phyloP scores from a whole-genome alignment of 1,140 invertebrate genomes.

The Cataglyphis hispanica region DNA sequence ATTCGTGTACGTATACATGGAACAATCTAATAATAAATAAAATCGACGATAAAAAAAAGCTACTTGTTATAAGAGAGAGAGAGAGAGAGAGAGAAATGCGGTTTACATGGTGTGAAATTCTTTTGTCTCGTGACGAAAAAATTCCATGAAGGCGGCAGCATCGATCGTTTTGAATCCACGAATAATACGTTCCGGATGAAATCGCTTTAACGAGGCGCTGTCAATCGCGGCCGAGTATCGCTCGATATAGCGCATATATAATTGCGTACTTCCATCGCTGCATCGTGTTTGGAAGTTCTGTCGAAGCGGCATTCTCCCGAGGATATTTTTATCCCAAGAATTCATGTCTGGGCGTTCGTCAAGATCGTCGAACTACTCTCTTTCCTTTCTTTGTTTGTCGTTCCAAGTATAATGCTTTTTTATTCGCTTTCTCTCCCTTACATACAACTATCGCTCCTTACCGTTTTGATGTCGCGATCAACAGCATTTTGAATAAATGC shows the following conservation, averaged over 20 bases:
- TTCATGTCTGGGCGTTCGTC: constrained; percentile 55
- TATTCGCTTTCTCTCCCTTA: constrained; percentile 18
- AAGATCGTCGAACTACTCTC: constrained; percentile 65
- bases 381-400: constrained; percentile 31
- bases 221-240: constrained; percentile 49
- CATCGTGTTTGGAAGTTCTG: constrained; percentile 55
- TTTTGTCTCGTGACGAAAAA: constrained; percentile 12
- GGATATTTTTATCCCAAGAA: constrained; percentile 67
- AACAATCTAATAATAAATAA: background rate
- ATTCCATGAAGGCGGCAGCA: constrained; percentile 13
- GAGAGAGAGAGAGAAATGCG: no score
- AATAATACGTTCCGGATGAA: constrained; percentile 47
- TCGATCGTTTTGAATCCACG: constrained; percentile 44
- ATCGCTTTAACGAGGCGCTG: constrained; percentile 48
- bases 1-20: no score
- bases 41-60: background rate
- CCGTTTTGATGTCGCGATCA: constrained; percentile 19
- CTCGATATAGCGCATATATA: constrained; percentile 18
- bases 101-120: background rate
- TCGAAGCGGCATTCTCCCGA: constrained; percentile 39
- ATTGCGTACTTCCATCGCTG: background rate
- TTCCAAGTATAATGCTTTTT: background rate
- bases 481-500: background rate
- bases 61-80: background rate
- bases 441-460: background rate